Evolutionary conservation across 2,888 invertebrate species (phyloP), one percentile per base, ranked within the genome.

Genomic region (Dynastes tityus): DNA sequence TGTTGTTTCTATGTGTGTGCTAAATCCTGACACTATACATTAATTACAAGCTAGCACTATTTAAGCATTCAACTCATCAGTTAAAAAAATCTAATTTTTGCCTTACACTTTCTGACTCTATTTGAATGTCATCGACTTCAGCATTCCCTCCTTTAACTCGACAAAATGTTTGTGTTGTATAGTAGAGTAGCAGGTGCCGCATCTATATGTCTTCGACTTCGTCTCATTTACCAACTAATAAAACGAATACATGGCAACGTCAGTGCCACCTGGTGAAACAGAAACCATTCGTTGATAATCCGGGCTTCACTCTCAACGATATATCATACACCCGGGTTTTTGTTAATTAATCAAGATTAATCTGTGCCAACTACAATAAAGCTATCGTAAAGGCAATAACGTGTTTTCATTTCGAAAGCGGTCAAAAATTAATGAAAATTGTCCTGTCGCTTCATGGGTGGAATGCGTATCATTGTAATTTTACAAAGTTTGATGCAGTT

Each of bases 281-380:
- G 37, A 40, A 40, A 73, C 58, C 29, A 73, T 37, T 58, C 51
- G 22, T 22, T 45, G 58, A 58, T 58, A 73, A 40, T 58, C 51
- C 58, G n/a, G 53, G 22, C 13, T 55, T 71, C 27, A 6, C n/a
- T 40, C 58, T 16, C 58, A 27, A 27, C 73, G 40, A 61, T 58
- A 73, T 73, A 73, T 73, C 53, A 61, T 40, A 40, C 58, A 37
- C 22, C 16, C 73, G 73, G 22, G 40, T 58, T 58, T 61, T 73
- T 73, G 73, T 73, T 73, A 73, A 73, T 58, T 73, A 73, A 58
- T 73, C 49, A 61, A 40, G 58, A 58, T 58, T 73, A 73, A 73
- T 55, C 32, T 55, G 68, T 29, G 51, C 13, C 49, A 53, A 53
- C 53, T 70, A 32, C 6, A 70, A 27, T 32, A 13, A 29, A 53